These are phyloP conservation scores for Eupithecia insigniata DNA, from an alignment of 2,888 invertebrate genomes.

Conservation along the genomic window DNA sequence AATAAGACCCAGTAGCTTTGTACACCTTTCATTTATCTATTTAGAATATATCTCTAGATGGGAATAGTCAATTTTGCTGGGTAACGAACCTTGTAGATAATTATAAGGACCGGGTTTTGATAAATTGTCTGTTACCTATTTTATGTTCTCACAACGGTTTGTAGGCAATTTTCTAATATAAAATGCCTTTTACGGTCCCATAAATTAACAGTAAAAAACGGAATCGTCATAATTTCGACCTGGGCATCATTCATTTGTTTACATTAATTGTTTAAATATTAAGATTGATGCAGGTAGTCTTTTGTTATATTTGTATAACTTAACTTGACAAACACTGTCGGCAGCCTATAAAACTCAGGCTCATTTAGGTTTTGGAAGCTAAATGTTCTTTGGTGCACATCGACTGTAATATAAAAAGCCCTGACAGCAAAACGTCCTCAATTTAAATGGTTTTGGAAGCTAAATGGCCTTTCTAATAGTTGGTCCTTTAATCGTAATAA, in stretches of 20 bases:
- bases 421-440: too few relatives aligned
- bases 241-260: not conserved
- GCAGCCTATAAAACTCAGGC: not conserved
- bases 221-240: not conserved
- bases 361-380: too few relatives aligned
- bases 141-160: conserved; percentile 1
- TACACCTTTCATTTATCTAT: conserved; percentile 30
- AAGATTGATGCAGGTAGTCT: not conserved
- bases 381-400: too few relatives aligned
- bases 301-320: not conserved
- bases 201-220: not conserved
- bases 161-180: conserved; percentile 1
- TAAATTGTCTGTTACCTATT: conserved; percentile 9
- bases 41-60: conserved; percentile 15
- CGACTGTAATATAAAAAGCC: too few relatives aligned
- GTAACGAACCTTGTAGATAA: conserved; percentile 21
- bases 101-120: conserved; percentile 7
- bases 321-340: not conserved
- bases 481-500: too few relatives aligned
- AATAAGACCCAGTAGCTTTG: conserved; percentile 24
- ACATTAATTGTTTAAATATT: not conserved
- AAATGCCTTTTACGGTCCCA: not conserved
- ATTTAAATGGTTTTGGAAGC: too few relatives aligned
- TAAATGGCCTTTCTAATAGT: too few relatives aligned
- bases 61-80: conserved; percentile 20